Conservation (phyloP, 2,888 invertebrate species). For the Metallyticus violacea region DNA sequence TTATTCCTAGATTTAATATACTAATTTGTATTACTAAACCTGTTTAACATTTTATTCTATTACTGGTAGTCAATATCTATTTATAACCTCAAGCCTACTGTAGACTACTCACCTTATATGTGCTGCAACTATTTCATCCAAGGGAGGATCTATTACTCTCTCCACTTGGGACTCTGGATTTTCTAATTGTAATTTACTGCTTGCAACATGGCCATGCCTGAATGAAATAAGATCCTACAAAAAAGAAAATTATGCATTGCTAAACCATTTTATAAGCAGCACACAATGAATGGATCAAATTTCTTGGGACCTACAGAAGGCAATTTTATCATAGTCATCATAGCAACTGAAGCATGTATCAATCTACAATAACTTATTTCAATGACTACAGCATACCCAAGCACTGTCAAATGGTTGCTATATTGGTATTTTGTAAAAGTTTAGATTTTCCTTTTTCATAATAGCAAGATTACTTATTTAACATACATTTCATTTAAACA, state of each 20-base stretch:
- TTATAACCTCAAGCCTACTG: constrained; percentile 24
- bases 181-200: constrained; percentile 65
- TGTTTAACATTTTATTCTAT: neutral
- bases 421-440: too few species aligned
- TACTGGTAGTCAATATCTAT: neutral
- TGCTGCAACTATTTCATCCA: constrained; percentile 70
- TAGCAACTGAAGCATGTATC: too few species aligned
- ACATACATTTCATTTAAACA: too few species aligned
- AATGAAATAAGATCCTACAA: constrained; percentile 56
- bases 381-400: neutral
- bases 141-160: constrained; percentile 65
- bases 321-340: too few species aligned
- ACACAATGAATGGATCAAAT: too few species aligned
- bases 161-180: constrained; percentile 69
- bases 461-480: too few species aligned
- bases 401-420: too few species aligned
- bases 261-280: neutral
- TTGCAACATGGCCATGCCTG: constrained; percentile 69
- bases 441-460: too few species aligned
- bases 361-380: too few species aligned
- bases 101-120: constrained; percentile 66
- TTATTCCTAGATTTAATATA: too few species aligned
- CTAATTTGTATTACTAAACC: too few species aligned
- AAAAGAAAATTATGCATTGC: neutral
- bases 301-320: too few species aligned